Evolutionary conservation across 2,797 vertebrate genomes (phyloP).

Genomic region (Threskiornis aethiopicus): DNA sequence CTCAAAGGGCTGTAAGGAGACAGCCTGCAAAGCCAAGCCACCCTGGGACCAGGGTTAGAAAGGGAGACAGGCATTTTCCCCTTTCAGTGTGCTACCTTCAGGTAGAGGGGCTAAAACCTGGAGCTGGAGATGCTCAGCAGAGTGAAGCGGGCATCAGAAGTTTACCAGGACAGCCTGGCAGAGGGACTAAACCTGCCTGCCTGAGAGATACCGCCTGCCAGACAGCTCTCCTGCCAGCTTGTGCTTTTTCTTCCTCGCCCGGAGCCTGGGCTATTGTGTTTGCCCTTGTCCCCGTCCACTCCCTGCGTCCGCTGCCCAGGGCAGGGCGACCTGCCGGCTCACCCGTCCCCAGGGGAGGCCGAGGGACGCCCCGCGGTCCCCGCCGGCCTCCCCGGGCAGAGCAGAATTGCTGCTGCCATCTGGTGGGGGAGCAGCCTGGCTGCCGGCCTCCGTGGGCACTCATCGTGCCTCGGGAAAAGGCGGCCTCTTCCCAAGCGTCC

Average conservation of each 20-base stretch:
- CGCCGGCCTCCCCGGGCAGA: neutral
- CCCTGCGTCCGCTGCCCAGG: neutral
- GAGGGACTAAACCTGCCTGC: neutral
- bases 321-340: neutral
- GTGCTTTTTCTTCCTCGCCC: neutral
- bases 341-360: neutral
- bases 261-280: neutral
- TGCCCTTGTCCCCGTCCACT: neutral
- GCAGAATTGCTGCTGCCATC: slow-evolving; percentile 59
- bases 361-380: neutral
- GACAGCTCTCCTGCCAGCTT: neutral
- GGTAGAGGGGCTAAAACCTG: neutral
- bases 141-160: neutral
- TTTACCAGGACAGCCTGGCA: neutral
- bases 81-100: neutral
- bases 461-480: neutral
- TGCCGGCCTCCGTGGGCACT: neutral
- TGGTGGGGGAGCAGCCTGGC: slow-evolving; percentile 18
- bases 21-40: neutral
- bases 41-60: neutral
- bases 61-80: neutral
- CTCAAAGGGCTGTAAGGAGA: neutral
- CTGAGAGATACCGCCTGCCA: accelerated
- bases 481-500: accelerated
- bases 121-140: neutral